These are phyloP conservation scores for Onthophagus sagittarius DNA, from an alignment of 2,888 invertebrate species.

Conservation along the genomic window DNA sequence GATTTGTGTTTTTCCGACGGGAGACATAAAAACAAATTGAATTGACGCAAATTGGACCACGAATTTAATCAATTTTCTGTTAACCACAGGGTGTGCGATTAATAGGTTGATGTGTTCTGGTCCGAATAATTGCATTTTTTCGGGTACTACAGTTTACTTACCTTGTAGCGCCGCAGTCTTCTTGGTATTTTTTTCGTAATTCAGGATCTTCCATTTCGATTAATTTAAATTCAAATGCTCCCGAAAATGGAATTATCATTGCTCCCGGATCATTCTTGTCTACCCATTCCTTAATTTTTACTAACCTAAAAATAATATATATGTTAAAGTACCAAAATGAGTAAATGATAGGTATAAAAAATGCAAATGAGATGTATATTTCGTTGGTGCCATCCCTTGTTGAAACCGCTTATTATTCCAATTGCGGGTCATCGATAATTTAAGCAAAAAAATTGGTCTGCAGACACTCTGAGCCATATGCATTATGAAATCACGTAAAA, in stretches of 20 bases:
- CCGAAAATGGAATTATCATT: constrained; percentile 93
- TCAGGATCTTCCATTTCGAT: constrained; percentile 76
- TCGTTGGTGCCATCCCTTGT: not conserved
- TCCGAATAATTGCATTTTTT: not conserved
- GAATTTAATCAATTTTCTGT: not conserved
- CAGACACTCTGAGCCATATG: constrained; percentile 5
- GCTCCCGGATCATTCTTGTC: constrained; percentile 95
- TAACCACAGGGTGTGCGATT: constrained; percentile 3
- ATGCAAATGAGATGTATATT: not conserved
- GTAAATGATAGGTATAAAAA: not conserved
- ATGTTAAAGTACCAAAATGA: not conserved
- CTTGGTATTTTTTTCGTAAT: constrained; percentile 72
- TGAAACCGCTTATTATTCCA: not conserved
- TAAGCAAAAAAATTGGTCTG: not conserved
- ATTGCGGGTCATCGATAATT: not conserved
- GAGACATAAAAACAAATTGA: constrained; percentile 3
- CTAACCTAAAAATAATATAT: constrained; percentile 59
- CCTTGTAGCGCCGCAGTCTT: constrained; percentile 80
- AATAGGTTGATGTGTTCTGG: not conserved
- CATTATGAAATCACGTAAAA: not conserved
- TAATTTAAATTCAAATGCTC: constrained; percentile 81
- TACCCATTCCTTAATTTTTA: constrained; percentile 98
- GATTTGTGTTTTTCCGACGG: not conserved
- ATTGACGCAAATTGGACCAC: constrained; percentile 3
- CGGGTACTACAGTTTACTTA: constrained; percentile 42